Conservation (phyloP, 2,797 vertebrate species). For the Sebastolobus alascanus region DNA sequence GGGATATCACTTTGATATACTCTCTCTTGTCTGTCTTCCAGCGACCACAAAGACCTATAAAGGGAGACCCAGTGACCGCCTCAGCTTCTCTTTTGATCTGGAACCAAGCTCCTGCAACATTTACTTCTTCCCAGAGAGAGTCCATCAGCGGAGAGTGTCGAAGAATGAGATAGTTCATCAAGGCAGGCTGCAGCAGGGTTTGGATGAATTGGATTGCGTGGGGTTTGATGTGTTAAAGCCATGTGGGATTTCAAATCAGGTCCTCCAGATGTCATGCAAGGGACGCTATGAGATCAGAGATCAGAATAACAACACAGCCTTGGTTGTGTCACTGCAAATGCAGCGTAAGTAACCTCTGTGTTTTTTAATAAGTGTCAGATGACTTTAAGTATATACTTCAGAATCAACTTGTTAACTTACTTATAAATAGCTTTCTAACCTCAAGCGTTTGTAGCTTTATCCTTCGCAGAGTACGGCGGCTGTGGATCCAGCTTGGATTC, state of each 20-base stretch:
- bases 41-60: accelerated
- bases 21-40: constrained; percentile 26
- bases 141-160: accelerated
- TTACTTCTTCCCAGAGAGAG: background rate
- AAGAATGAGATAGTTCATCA: background rate
- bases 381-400: background rate
- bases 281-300: constrained; percentile 50
- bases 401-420: background rate
- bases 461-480: background rate
- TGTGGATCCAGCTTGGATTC: no score
- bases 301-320: background rate
- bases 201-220: accelerated
- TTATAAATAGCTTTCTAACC: background rate
- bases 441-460: background rate
- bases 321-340: background rate
- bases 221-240: background rate
- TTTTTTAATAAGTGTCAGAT: background rate
- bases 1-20: background rate
- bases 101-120: constrained; percentile 40
- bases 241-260: background rate
- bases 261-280: background rate
- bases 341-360: constrained; percentile 37
- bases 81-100: background rate
- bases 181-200: background rate
- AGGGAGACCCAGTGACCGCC: accelerated